These are phyloP conservation scores for Enteromius trimaculatus DNA, from an alignment of 2,797 vertebrate genomes.

Conservation along the genomic window DNA sequence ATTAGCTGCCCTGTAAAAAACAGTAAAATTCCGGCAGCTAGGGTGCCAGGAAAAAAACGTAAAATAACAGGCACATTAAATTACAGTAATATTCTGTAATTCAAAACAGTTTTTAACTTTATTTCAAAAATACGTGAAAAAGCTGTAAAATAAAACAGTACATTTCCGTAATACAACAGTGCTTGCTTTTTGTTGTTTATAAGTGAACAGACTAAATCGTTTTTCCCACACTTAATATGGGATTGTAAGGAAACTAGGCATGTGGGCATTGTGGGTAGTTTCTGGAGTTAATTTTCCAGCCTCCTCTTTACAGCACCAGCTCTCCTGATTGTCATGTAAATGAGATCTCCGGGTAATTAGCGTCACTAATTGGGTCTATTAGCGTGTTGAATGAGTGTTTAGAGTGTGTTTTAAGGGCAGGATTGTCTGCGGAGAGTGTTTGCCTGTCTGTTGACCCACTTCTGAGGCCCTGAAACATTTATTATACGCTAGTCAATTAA, in stretches of 20 bases:
- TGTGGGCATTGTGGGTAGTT: neutral
- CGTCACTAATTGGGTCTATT: slow-evolving; percentile 68
- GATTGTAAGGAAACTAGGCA: too few species aligned
- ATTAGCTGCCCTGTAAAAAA: too few species aligned
- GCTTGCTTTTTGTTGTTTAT: neutral
- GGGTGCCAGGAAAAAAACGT: too few species aligned
- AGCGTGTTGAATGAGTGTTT: slow-evolving; percentile 63
- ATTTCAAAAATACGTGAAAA: too few species aligned
- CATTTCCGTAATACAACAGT: too few species aligned
- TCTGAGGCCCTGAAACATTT: neutral
- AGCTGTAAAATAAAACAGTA: too few species aligned
- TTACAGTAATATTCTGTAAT: too few species aligned
- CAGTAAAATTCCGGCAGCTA: too few species aligned
- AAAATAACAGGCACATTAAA: too few species aligned
- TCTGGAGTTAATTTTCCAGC: slow-evolving; percentile 11
- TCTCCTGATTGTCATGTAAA: slow-evolving; percentile 71
- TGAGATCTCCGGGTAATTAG: slow-evolving; percentile 68
- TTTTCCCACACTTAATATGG: neutral
- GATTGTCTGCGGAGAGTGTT: neutral
- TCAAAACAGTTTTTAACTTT: too few species aligned
- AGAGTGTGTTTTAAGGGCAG: slow-evolving; percentile 38
- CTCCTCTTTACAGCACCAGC: slow-evolving; percentile 10
- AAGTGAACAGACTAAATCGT: neutral
- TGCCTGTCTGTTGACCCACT: slow-evolving; percentile 12
- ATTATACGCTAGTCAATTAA: neutral